Percentiles rank a stretch among this genome's conserved stretches.
phyloP scores from a whole-genome alignment of 2,797 vertebrate genomes.

The Halcyon chelicuti region DNA sequence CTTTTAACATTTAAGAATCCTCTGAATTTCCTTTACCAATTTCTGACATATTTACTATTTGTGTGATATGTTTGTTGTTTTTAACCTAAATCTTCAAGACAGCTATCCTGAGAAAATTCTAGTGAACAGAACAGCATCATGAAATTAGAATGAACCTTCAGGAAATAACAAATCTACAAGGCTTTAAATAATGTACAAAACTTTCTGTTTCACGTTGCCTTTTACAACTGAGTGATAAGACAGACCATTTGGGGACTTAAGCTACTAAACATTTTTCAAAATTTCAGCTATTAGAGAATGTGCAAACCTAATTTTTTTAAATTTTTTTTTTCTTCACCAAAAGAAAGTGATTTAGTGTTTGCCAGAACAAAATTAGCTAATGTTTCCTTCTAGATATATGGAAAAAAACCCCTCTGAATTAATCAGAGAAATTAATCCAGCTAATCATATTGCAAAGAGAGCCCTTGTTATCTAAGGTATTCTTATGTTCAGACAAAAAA shows the following conservation, averaged over 20 bases:
- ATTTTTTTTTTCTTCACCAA: neutral
- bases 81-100: neutral
- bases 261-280: neutral
- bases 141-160: conserved; percentile 24
- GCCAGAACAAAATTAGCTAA: neutral
- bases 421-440: neutral
- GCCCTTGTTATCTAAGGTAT: rapidly evolving
- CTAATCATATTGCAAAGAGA: neutral
- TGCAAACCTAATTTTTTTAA: neutral
- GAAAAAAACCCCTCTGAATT: neutral
- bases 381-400: neutral
- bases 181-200: conserved; percentile 61
- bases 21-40: neutral
- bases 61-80: neutral
- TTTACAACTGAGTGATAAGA: neutral
- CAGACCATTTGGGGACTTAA: neutral
- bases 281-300: neutral
- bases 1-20: neutral
- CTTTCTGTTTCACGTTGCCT: conserved; percentile 30
- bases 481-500: neutral
- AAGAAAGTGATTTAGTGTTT: neutral
- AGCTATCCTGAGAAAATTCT: neutral
- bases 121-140: neutral
- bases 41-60: conserved; percentile 17
- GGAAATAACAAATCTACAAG: conserved; percentile 40